Percentiles rank a stretch among this genome's conserved stretches.
These are phyloP conservation scores for Phallusia fumigata DNA, from an alignment of 23 tunicate species.

Conservation along the genomic window DNA sequence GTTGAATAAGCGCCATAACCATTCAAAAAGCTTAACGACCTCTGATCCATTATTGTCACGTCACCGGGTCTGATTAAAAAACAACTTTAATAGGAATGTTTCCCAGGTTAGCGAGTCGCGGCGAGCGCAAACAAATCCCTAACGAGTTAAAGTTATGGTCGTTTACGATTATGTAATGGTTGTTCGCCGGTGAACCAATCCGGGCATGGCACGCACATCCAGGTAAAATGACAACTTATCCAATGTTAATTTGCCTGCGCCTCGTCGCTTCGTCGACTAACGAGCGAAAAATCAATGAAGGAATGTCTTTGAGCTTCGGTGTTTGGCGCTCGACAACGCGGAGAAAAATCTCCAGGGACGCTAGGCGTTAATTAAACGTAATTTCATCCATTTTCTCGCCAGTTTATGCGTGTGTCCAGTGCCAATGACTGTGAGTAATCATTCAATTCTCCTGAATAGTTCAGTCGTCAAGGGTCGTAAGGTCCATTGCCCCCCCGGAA, in stretches of 20 bases:
- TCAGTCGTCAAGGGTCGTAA: not conserved
- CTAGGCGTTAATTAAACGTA: not conserved
- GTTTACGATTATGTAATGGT: no score
- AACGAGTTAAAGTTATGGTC: no score
- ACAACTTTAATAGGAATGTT: no score
- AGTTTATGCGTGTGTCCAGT: not conserved
- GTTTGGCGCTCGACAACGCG: not conserved
- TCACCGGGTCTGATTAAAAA: no score
- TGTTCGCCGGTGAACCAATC: no score
- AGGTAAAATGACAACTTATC: not conserved
- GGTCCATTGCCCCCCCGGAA: no score
- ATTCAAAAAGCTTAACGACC: no score
- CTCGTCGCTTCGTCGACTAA: not conserved
- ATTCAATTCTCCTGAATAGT: not conserved
- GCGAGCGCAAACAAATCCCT: no score
- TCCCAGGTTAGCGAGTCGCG: no score
- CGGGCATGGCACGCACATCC: not conserved
- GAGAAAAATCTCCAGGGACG: not conserved
- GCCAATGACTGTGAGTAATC: not conserved
- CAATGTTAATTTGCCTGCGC: not conserved
- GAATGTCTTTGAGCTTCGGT: not conserved
- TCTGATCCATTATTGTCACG: no score
- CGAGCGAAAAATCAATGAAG: not conserved
- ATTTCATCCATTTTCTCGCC: not conserved
- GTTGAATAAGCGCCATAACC: no score